Base-by-base conservation (phyloP, 2,113 vertebrate genomes). In the Brachypteracias leptosomus region DNA sequence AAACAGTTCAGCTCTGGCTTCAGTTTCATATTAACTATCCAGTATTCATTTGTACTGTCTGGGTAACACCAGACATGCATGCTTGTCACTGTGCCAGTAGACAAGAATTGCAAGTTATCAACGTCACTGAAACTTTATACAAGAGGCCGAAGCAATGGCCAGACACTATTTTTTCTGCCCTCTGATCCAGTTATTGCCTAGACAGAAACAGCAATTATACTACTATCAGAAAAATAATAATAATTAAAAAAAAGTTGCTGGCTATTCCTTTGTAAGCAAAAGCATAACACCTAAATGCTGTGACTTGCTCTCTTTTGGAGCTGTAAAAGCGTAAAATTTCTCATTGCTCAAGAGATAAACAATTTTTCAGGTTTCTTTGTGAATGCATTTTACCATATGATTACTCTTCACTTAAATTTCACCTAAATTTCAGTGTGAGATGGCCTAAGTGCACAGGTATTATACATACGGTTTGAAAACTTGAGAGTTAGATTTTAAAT, bases 1-100 rank as follows among this genome's bases (percentile, higher is more conserved):
- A 95, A 95, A 97, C 94, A 93, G 89, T 71, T 85, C 80, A 61
- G 44, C 57, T 89, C 65, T 92, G 68, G 59, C 65, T 89, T 88
- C 18, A 75, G 84, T 87, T 96, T 89, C 58, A 7, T 73, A 75
- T 44, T 68, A 35, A 78, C 33, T 74, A 78, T 28, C 44, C 65
- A 76, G 38, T 33, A 70, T 24, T 79, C 74, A 65, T 51, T 93
- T 59, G 44, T 17, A 73, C 59, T 80, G 59, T 70, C 79, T 63
- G 78, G 24, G 52, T 85, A 93, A 75, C 47, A 71, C 61, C 40
- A 92, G 71, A 94, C 38, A 88, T 40, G 55, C 8, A 3, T 63
- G 77, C 35, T 89, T 88, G 88, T 90, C 75, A 61, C 61, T 16
- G 40, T 71, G 91, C 85, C 88, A 95, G 65, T 2, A 88, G 57